Evolutionary conservation across 2,113 vertebrate species (phyloP).

Genomic region (Butastur rufipennis): DNA sequence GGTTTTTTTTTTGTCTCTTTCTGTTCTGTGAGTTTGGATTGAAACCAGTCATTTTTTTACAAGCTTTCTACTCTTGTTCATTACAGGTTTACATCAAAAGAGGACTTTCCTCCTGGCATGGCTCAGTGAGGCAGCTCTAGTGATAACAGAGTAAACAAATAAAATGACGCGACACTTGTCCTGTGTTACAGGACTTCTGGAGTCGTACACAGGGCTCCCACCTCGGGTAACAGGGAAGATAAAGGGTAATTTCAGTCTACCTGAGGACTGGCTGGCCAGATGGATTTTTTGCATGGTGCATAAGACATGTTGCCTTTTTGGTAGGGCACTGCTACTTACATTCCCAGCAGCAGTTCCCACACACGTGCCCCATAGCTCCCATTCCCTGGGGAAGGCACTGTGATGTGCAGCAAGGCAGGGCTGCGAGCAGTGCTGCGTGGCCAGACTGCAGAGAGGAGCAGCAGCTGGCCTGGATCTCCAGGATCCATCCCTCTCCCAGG

Average conservation of each 20-base stretch:
- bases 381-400: fast-evolving
- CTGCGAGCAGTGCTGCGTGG: fast-evolving
- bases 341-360: background rate
- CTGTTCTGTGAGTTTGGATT: background rate
- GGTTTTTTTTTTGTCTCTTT: background rate
- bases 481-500: background rate
- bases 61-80: background rate
- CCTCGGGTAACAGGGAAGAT: fast-evolving
- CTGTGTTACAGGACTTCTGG: background rate
- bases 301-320: background rate
- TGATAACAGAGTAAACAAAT: background rate
- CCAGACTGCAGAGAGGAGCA: background rate
- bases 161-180: background rate
- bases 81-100: background rate
- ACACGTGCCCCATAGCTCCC: background rate
- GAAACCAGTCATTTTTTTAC: background rate
- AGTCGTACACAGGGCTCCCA: background rate
- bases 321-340: background rate
- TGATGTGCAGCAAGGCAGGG: background rate
- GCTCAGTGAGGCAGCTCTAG: background rate
- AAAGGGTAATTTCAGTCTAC: background rate
- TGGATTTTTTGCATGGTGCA: background rate
- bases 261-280: background rate
- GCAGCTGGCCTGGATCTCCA: fast-evolving
- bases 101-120: background rate